Evolutionary conservation across 2,113 vertebrate species (phyloP), one percentile per base, ranked within the genome.

Genomic region (Melanotaenia duboulayi): DNA sequence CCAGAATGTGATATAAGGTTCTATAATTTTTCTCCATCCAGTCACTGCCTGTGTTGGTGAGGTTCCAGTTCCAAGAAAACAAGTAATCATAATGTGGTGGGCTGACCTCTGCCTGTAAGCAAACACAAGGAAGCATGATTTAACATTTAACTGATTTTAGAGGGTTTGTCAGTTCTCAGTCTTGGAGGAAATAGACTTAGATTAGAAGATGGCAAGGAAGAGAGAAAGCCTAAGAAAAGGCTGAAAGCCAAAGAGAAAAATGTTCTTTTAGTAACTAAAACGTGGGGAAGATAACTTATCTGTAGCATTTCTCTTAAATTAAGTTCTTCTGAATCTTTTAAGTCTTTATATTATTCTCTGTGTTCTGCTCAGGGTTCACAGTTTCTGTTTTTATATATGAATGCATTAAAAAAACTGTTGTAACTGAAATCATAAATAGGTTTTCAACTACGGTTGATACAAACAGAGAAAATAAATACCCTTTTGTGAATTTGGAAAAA

Each of bases 71-170:
- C 83, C 84, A 87, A 71, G 1, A 35, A 35, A 74, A 63, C 23
- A 58, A 63, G 69, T 87, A 17, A 76, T 99, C 95, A 99, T 94
- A 99, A 93, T 9, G 95, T 97, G 63, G 98, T 99, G 75, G 98
- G 98, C 79, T 98, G 97, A 78, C 98, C 96, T 88, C 96, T 95
- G 89, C 96, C 98, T 99, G 90, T 22, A 83, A 25, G 62, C 2
- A 76, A 74, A 78, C 10, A 89, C 37, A 72, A 1, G 8, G 42
- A 54, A 50, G n/a, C 13, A 3, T 22, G 16, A 55, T 54, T 59
- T 64, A 65, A 24, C 2, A 23, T 40, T 25, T 40, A 24, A 14
- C 25, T 14, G 24, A 2, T 10, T 24, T 67, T 19, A 44, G 42
- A 56, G 2, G 7, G 22, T 55, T 42, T 58, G 16, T 71, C 7